A percentile compares a stretch with the other conserved stretches of the same genome.
Conservation (phyloP, 2,113 vertebrate species). For the Anolis sagrei region DNA sequence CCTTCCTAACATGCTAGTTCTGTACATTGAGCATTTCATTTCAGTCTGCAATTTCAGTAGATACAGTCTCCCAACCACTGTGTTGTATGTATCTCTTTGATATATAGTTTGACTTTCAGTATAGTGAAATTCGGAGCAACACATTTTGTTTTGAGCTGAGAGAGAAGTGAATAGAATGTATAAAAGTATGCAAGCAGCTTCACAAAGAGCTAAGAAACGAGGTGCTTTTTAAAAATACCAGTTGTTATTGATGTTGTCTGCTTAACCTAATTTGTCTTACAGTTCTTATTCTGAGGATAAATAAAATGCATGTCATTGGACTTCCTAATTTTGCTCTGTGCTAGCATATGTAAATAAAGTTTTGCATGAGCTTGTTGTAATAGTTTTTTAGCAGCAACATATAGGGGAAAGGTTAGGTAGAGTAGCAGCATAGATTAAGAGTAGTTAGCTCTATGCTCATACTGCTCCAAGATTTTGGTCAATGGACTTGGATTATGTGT, state of each 20-base stretch:
- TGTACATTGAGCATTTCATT: neutral
- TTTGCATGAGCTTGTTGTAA: neutral
- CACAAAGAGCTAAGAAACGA: neutral
- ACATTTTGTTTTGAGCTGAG: too few relatives aligned
- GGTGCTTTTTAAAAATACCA: neutral
- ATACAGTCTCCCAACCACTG: neutral
- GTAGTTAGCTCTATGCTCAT: neutral
- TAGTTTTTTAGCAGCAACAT: neutral
- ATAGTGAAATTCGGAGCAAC: neutral
- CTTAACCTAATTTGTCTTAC: neutral
- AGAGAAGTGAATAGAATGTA: neutral
- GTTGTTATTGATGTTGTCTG: neutral
- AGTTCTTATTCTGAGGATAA: neutral
- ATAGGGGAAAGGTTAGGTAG: neutral
- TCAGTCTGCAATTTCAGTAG: neutral
- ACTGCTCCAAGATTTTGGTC: neutral
- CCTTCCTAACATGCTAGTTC: neutral
- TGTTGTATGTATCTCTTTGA: neutral
- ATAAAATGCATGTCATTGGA: neutral
- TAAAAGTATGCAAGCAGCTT: neutral
- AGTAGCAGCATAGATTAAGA: neutral
- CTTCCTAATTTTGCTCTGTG: neutral
- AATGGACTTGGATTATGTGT: neutral
- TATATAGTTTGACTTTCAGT: neutral
- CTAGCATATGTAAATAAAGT: neutral